Conservation (phyloP, 2,888 invertebrate species). For the Drosophila infuscata region DNA sequence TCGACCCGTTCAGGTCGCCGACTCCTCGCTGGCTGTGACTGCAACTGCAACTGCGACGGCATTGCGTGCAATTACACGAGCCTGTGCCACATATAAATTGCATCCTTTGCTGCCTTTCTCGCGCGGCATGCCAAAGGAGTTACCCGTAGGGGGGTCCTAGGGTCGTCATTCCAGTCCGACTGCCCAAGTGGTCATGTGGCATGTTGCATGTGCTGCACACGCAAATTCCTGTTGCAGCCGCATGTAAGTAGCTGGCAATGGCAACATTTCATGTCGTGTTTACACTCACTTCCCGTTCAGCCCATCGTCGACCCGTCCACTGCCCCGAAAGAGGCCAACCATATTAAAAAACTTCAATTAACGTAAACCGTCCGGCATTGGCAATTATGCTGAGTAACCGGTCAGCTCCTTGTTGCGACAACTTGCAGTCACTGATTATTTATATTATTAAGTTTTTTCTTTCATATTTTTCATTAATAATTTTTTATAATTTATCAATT, state of each 20-base stretch:
- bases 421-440: conserved; percentile 68
- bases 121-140: conserved; percentile 72
- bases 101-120: conserved; percentile 67
- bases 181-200: conserved; percentile 43
- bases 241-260: conserved; percentile 63
- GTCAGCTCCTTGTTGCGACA: conserved; percentile 61
- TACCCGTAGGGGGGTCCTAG: conserved; percentile 29
- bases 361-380: conserved; percentile 44
- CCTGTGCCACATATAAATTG: conserved; percentile 78
- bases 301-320: conserved; percentile 17
- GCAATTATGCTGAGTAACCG: conserved; percentile 38
- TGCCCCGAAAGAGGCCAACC: conserved; percentile 55
- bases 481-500: conserved; percentile 65
- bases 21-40: conserved; percentile 64
- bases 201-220: conserved; percentile 54
- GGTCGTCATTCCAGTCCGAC: conserved; percentile 20
- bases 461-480: conserved; percentile 11
- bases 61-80: conserved; percentile 81
- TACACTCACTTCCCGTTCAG: conserved; percentile 75
- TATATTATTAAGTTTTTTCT: conserved; percentile 75
- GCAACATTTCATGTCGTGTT: conserved; percentile 79
- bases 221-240: conserved; percentile 66
- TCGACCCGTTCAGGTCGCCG: conserved; percentile 56
- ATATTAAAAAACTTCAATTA: conserved; percentile 74
- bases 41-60: conserved; percentile 48